Conservation (phyloP, 2,113 vertebrate species). For the Rousettus leschenaultii region DNA sequence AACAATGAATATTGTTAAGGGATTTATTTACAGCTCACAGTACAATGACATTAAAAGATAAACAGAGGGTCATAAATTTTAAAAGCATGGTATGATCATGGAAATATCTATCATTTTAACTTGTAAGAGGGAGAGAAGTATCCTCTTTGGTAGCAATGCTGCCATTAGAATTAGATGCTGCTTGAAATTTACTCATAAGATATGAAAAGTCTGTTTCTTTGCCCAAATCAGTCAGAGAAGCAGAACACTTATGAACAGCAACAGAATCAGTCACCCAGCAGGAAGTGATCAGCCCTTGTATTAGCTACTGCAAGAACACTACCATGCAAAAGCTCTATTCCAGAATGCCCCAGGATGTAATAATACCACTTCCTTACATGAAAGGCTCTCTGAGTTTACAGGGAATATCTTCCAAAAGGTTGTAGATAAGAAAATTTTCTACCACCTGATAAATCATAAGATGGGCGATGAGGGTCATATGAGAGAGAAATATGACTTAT, state of each 20-base stretch:
- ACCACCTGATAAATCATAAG: conserved; percentile 14
- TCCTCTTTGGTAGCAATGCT: not conserved
- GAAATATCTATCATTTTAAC: conserved; percentile 19
- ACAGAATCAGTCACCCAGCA: not conserved
- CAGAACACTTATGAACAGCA: conserved; percentile 1
- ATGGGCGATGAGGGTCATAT: not conserved
- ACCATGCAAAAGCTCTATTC: not conserved
- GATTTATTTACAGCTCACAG: conserved; percentile 20
- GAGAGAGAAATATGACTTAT: conserved; percentile 11
- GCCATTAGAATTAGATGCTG: conserved; percentile 31
- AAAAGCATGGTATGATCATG: not conserved
- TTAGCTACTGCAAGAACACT: not conserved
- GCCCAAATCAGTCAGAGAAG: not conserved
- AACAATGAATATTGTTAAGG: not conserved
- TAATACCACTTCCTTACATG: not conserved
- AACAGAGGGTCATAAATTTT: not conserved
- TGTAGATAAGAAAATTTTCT: not conserved
- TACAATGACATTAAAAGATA: not conserved
- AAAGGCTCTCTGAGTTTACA: not conserved
- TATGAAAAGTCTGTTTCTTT: not conserved
- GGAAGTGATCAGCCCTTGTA: not conserved
- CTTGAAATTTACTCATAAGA: conserved; percentile 30
- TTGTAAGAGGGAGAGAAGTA: not conserved
- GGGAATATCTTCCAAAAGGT: not conserved
- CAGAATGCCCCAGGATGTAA: not conserved